Evolutionary conservation across 2,888 invertebrate species (phyloP).

Genomic region (Allolobophora icterica): DNA sequence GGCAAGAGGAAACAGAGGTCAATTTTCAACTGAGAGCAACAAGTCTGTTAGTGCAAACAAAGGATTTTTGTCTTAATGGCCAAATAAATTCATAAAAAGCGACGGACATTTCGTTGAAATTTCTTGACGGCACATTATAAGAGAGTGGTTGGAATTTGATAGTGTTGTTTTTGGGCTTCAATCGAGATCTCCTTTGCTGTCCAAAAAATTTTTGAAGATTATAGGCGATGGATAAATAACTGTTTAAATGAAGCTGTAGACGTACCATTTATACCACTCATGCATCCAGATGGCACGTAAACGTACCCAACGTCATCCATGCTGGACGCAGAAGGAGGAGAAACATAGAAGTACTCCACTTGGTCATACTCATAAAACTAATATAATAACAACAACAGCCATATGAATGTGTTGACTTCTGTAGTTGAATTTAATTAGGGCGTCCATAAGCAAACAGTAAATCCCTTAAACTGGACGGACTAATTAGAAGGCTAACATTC

Average conservation of each 20-base stretch:
- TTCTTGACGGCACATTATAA: too few relatives aligned
- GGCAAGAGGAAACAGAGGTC: too few relatives aligned
- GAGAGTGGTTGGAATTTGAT: not conserved
- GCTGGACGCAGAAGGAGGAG: slow-evolving; percentile 37
- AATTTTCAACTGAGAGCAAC: too few relatives aligned
- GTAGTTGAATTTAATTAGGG: not conserved
- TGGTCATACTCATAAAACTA: slow-evolving; percentile 50
- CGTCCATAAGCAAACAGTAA: not conserved
- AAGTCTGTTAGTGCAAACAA: too few relatives aligned
- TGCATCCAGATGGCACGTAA: slow-evolving; percentile 50
- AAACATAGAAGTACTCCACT: slow-evolving; percentile 47
- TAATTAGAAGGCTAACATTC: not conserved
- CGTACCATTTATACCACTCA: not conserved
- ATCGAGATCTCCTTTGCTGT: not conserved
- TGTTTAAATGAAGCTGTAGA: not conserved
- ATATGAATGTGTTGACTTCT: not conserved
- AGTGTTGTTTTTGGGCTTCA: not conserved
- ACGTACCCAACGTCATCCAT: slow-evolving; percentile 50
- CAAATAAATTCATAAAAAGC: too few relatives aligned
- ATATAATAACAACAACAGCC: not conserved
- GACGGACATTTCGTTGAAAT: too few relatives aligned
- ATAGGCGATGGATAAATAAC: not conserved
- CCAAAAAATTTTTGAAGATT: too few relatives aligned
- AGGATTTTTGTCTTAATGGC: too few relatives aligned
- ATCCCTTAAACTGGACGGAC: not conserved